phyloP scores from a whole-genome alignment of 1,140 invertebrate genomes.

The Neuroterus valhalla region DNA sequence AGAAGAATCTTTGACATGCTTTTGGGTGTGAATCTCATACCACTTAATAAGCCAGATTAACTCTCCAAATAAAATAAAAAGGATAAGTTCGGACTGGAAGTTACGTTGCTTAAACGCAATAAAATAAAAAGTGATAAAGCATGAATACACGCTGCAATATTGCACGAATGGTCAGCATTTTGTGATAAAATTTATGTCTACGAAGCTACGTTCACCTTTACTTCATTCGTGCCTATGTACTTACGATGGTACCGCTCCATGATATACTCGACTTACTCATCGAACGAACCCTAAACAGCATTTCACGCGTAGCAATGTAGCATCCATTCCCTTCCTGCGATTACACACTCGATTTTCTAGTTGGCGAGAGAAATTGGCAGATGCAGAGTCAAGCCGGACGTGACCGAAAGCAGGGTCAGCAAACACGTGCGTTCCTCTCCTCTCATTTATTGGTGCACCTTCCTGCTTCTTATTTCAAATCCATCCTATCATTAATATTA shows the following conservation, averaged over 20 bases:
- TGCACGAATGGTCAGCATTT: constrained; percentile 22
- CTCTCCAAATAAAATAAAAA: constrained; percentile 17
- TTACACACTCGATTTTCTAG: constrained; percentile 25
- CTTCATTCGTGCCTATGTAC: constrained; percentile 19
- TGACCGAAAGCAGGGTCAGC: constrained; percentile 28
- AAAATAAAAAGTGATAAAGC: constrained; percentile 28
- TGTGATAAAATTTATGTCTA: constrained; percentile 31
- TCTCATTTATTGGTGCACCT: neutral
- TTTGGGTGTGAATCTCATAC: too few relatives aligned
- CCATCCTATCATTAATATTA: too few relatives aligned
- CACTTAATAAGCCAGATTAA: neutral
- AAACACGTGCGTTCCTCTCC: constrained; percentile 3
- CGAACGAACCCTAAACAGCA: constrained; percentile 27
- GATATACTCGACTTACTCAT: constrained; percentile 30
- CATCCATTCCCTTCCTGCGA: constrained; percentile 11
- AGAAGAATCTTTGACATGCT: too few relatives aligned
- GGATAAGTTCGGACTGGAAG: constrained; percentile 19
- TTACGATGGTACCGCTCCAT: neutral
- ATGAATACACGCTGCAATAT: constrained; percentile 23
- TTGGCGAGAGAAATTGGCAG: constrained; percentile 14
- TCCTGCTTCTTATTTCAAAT: neutral
- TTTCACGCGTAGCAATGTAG: constrained; percentile 22
- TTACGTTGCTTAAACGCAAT: constrained; percentile 27
- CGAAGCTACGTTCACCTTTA: constrained; percentile 11
- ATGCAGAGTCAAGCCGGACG: constrained; percentile 11